Evolutionary conservation across 2,113 vertebrate species (phyloP).

Genomic region (Cichladusa arquata): DNA sequence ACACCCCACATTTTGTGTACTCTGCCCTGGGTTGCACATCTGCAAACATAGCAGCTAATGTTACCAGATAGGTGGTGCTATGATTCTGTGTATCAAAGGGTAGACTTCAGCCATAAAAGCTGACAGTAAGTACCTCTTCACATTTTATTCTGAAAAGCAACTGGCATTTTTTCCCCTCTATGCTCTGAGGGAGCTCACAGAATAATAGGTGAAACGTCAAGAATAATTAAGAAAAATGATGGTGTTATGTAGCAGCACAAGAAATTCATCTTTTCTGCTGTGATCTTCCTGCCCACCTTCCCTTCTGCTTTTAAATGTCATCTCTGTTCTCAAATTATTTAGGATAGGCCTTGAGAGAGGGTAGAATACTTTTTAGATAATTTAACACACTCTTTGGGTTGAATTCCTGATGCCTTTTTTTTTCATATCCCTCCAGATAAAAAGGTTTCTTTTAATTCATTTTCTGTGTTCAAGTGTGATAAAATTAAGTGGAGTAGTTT

Average conservation of each 20-base stretch:
- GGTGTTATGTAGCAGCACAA: constrained; percentile 58
- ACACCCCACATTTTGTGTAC: background rate
- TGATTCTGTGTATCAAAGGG: constrained; percentile 30
- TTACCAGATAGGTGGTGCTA: constrained; percentile 59
- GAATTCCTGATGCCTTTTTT: constrained; percentile 18
- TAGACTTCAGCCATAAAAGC: background rate
- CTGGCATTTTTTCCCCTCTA: background rate
- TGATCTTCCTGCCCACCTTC: constrained; percentile 51
- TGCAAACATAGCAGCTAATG: background rate
- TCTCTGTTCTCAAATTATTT: constrained; percentile 60
- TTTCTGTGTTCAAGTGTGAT: background rate
- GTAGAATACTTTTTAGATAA: constrained; percentile 49
- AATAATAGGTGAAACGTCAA: constrained; percentile 71
- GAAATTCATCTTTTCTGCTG: constrained; percentile 61
- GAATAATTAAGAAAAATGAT: constrained; percentile 76
- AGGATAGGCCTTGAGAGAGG: constrained; percentile 46
- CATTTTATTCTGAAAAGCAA: constrained; percentile 58
- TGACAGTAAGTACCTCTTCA: constrained; percentile 17
- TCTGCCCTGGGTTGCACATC: background rate
- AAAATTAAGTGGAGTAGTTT: background rate
- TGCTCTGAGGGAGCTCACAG: constrained; percentile 15
- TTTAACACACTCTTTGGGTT: constrained; percentile 28
- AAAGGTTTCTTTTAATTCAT: background rate
- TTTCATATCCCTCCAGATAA: background rate
- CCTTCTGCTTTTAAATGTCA: constrained; percentile 63